Conservation (phyloP, 2,113 vertebrate genomes). For the Mola mola region DNA sequence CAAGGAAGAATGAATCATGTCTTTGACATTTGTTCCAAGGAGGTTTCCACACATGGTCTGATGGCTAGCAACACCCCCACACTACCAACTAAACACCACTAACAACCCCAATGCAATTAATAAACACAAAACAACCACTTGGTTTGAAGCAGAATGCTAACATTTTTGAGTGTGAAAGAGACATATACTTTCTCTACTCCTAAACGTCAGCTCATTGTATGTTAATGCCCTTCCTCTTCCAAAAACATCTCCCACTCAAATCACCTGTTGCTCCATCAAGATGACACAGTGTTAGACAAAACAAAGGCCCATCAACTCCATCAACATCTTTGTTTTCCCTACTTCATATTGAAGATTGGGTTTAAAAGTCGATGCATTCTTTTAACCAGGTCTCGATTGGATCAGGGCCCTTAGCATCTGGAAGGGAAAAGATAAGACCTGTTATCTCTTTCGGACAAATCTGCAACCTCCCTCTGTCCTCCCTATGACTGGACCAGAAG, state of each 20-base stretch:
- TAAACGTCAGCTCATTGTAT: no score
- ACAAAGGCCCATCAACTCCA: background rate
- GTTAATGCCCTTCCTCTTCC: background rate
- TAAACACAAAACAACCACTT: background rate
- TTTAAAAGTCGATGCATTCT: slow-evolving; percentile 78
- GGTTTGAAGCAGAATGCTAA: background rate
- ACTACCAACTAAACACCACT: background rate
- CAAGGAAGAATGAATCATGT: slow-evolving; percentile 65
- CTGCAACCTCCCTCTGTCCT: slow-evolving; percentile 65
- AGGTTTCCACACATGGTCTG: slow-evolving; percentile 43
- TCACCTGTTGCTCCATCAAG: slow-evolving; percentile 28
- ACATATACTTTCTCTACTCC: background rate
- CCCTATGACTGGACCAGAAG: slow-evolving; percentile 36
- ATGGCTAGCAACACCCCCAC: slow-evolving; percentile 18
- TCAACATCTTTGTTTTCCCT: slow-evolving; percentile 44
- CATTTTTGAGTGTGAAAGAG: background rate
- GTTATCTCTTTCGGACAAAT: slow-evolving; percentile 73
- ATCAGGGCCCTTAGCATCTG: slow-evolving; percentile 71
- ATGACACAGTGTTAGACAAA: slow-evolving; percentile 22
- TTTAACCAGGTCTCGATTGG: slow-evolving; percentile 73
- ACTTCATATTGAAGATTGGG: slow-evolving; percentile 56
- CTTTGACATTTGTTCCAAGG: slow-evolving; percentile 61
- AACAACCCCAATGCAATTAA: no score
- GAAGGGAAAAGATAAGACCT: slow-evolving; percentile 76
- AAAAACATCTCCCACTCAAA: background rate